Conservation (phyloP, 1,140 invertebrate genomes). For the Brachionus koreanus region DNA sequence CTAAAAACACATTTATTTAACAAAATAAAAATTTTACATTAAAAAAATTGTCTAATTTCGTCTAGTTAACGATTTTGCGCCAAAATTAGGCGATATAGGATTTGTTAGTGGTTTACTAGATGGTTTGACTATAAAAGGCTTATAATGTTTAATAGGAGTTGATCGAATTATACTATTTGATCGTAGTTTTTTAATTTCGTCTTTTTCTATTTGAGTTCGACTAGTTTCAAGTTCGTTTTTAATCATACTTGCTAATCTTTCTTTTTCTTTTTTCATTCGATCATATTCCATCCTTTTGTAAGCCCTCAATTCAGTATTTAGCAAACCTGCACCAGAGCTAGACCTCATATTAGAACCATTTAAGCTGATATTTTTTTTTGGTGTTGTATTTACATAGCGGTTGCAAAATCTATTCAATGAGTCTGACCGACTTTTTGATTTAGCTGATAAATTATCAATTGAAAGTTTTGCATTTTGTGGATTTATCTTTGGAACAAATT, state of each 20-base stretch:
- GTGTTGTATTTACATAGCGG: neutral
- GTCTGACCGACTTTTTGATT: neutral
- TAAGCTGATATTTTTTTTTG: neutral
- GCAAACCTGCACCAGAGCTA: constrained; percentile 5
- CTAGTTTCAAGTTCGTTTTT: constrained; percentile 48
- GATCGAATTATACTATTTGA: constrained; percentile 57
- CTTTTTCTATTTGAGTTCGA: constrained; percentile 50
- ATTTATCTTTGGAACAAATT: constrained; percentile 19
- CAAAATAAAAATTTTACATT: neutral
- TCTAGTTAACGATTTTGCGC: constrained; percentile 49
- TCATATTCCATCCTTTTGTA: constrained; percentile 60
- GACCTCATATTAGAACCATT: neutral
- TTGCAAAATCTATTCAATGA: neutral
- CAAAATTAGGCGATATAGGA: constrained; percentile 52
- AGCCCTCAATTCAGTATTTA: constrained; percentile 60
- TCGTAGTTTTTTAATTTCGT: constrained; percentile 55
- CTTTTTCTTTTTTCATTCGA: constrained; percentile 53
- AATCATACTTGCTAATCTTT: constrained; percentile 54
- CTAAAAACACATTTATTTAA: neutral
- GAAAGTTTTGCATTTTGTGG: neutral
- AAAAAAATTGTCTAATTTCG: neutral
- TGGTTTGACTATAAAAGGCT: constrained; percentile 52
- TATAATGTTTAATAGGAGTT: constrained; percentile 56
- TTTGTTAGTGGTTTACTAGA: constrained; percentile 55
- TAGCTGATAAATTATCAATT: neutral